A percentile compares a stretch with the other conserved stretches of the same genome.
Conservation (phyloP, 1,140 invertebrate genomes). For the Oryzaephilus surinamensis region DNA sequence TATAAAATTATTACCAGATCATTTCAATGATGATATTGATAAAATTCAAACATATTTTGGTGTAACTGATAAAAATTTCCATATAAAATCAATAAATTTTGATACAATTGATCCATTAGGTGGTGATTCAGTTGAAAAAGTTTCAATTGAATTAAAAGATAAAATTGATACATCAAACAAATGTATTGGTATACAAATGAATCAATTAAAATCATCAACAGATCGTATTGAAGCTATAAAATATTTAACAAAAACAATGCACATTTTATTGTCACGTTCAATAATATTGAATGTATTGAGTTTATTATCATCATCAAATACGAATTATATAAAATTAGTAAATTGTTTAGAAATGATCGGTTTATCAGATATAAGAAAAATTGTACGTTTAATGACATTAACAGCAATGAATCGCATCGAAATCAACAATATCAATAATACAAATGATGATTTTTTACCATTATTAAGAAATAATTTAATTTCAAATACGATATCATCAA, state of each 20-base stretch:
- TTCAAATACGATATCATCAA: conserved; percentile 21
- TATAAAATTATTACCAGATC: background rate
- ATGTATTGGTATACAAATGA: conserved; percentile 42
- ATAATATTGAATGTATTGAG: conserved; percentile 46
- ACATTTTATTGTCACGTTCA: conserved; percentile 45
- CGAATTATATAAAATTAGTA: conserved; percentile 38
- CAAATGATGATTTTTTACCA: background rate
- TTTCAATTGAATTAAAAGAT: conserved; percentile 22
- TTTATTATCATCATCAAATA: conserved; percentile 43
- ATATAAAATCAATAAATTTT: conserved; percentile 39
- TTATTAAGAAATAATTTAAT: background rate
- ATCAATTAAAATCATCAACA: conserved; percentile 34
- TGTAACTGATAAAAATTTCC: conserved; percentile 17
- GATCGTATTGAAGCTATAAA: conserved; percentile 43
- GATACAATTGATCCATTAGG: conserved; percentile 43
- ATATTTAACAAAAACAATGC: conserved; percentile 40
- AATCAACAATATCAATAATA: conserved; percentile 20
- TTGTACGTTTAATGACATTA: conserved; percentile 53
- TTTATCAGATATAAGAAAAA: conserved; percentile 46
- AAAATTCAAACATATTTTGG: conserved; percentile 26
- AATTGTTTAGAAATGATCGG: conserved; percentile 47
- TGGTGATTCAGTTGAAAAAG: conserved; percentile 33
- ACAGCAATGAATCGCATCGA: conserved; percentile 46
- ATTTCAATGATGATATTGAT: conserved; percentile 10
- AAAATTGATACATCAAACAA: conserved; percentile 9